Percentiles rank a stretch among this genome's conserved stretches.
phyloP scores from a whole-genome alignment of 2,797 vertebrate species.

The Chrysolophus pictus region DNA sequence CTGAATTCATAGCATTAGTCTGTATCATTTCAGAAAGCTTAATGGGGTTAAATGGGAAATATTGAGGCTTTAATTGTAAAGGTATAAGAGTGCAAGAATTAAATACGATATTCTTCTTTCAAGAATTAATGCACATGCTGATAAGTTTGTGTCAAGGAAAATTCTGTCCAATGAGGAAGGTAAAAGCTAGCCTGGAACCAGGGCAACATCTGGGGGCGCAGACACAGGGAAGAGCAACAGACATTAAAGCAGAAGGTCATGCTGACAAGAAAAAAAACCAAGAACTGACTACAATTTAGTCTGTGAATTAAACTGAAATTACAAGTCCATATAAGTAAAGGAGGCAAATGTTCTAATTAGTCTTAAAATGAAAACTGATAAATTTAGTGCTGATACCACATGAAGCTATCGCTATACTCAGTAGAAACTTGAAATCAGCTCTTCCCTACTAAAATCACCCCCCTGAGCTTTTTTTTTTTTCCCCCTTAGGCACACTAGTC shows the following conservation, averaged over 20 bases:
- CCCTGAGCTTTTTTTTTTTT: background rate
- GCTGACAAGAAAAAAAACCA: background rate
- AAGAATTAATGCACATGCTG: background rate
- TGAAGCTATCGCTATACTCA: background rate
- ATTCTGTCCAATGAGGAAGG: background rate
- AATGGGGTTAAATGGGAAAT: background rate
- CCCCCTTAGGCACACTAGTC: background rate
- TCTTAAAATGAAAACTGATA: slow-evolving; percentile 1
- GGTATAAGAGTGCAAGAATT: background rate
- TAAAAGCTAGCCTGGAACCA: background rate
- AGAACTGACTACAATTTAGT: background rate
- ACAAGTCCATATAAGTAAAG: background rate
- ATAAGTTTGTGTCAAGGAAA: background rate
- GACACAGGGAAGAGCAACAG: background rate
- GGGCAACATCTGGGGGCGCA: background rate
- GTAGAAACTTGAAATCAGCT: background rate
- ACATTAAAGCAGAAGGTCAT: background rate
- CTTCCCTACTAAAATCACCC: background rate
- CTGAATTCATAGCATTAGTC: background rate
- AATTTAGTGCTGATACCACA: slow-evolving; percentile 21
- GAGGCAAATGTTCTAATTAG: background rate
- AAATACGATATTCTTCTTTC: background rate
- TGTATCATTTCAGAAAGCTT: slow-evolving; percentile 25
- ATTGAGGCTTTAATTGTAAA: background rate
- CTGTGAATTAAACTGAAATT: background rate